Conservation (phyloP, 2,888 invertebrate species). For the Odontomyia ornata region DNA sequence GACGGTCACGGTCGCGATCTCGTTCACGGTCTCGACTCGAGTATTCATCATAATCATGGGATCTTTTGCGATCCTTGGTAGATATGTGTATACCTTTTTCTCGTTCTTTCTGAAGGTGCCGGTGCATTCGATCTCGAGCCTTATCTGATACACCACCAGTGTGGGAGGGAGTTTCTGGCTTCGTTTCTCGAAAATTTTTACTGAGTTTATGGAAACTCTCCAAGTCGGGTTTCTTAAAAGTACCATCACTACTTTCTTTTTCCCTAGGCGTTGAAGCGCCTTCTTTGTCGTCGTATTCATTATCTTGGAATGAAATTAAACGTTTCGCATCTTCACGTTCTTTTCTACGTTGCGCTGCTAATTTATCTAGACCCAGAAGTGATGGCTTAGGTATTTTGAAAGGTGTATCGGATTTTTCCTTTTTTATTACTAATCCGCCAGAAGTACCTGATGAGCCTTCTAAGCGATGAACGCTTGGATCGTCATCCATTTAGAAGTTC, state of each 20-base stretch:
- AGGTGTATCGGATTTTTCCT: constrained; percentile 65
- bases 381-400: constrained; percentile 83
- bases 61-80: constrained; percentile 68
- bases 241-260: constrained; percentile 54
- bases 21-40: constrained; percentile 51
- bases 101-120: constrained; percentile 68
- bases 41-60: constrained; percentile 58
- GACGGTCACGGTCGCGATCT: constrained; percentile 57
- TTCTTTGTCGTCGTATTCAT: constrained; percentile 64
- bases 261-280: constrained; percentile 49
- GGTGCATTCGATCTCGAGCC: constrained; percentile 73
- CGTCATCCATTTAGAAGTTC: constrained; percentile 52
- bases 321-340: constrained; percentile 71
- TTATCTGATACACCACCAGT: constrained; percentile 87
- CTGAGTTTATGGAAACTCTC: constrained; percentile 60
- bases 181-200: constrained; percentile 78
- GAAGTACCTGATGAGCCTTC: constrained; percentile 72
- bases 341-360: constrained; percentile 79
- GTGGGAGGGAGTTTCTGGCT: constrained; percentile 92
- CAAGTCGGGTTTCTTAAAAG: constrained; percentile 61
- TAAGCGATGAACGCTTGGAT: constrained; percentile 71
- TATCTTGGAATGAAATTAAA: constrained; percentile 72
- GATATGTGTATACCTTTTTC: constrained; percentile 73
- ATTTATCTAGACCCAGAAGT: constrained; percentile 82
- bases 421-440: constrained; percentile 78